Evolutionary conservation across 2,888 invertebrate species (phyloP), one percentile per base, ranked within the genome.

Genomic region (Conchocele bisecta): DNA sequence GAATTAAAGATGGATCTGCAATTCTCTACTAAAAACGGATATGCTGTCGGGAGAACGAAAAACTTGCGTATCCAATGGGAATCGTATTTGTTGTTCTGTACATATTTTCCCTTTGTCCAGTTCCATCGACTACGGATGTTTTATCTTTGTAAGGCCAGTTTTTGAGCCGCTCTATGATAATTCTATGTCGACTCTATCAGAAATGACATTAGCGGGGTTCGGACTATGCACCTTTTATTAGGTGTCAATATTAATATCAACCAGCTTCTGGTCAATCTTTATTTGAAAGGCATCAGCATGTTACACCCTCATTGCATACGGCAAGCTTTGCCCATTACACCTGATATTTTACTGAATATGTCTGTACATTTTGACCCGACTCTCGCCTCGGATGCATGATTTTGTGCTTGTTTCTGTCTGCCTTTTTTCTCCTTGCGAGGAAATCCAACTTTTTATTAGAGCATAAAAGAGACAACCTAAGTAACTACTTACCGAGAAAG

Each of bases 291-390:
- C 13, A 6, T 46, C n/a, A 28, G 4, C 6, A 46, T 24, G 46
- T 17, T 20, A n/a, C 28, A 5, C 28, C 46, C 46, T 22, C 46
- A 46, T 20, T 20, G 22, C 24, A 4, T 28, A 3, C 13, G 28
- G 7, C 22, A 28, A n/a, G 42, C n/a, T n/a, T 42, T 22, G 7
- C 48, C 48, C 7, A 24, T 48, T 3, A 48, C 48, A 20, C 48
- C 48, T n/a, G 29, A 48, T n/a, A 48, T 48, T 48, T 26, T 48
- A 22, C 20, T 4, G 46, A 28, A 46, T 20, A 46, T 46, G 46
- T 46, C 6, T 15, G 7, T 3, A 5, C 28, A 22, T 48, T 9
- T 48, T n/a, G 28, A 28, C 17, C 7, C 17, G 9, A 9, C 26
- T 9, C 11, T 3, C 3, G 7, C 48, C 17, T 5, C n/a, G 5